Percentiles rank a stretch among this genome's conserved stretches.
Evolutionary conservation across 2,113 vertebrate species (phyloP).

Genomic region (Benitochromis conjunctus): DNA sequence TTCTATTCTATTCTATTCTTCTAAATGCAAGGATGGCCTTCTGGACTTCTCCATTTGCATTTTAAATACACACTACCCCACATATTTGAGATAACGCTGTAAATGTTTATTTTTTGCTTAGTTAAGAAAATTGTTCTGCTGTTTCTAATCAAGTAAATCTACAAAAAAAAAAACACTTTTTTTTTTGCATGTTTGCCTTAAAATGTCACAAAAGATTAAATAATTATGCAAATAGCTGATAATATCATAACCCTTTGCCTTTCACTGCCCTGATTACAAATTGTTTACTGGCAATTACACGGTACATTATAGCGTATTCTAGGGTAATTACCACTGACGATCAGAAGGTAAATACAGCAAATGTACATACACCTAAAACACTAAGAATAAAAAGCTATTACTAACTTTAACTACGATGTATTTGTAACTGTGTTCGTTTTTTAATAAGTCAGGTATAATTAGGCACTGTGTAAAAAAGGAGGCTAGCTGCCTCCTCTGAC

Average conservation of each 20-base stretch:
- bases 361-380: background rate
- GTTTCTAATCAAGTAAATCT: background rate
- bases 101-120: background rate
- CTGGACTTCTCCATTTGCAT: background rate
- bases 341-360: background rate
- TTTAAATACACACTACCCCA: background rate
- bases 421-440: background rate
- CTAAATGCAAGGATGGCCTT: background rate
- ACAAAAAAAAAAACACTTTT: background rate
- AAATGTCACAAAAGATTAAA: background rate
- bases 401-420: background rate
- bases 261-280: background rate
- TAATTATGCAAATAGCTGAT: background rate
- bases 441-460: background rate
- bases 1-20: background rate
- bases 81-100: background rate
- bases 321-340: background rate
- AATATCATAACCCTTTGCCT: background rate
- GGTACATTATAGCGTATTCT: background rate
- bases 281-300: background rate
- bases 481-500: background rate
- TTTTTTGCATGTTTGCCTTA: background rate
- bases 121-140: background rate
- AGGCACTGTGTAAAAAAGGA: background rate
- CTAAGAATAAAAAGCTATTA: background rate